A percentile compares a stretch with the other conserved stretches of the same genome.
Evolutionary conservation across 2,888 invertebrate genomes (phyloP).

Genomic region (Drosophila picticornis): DNA sequence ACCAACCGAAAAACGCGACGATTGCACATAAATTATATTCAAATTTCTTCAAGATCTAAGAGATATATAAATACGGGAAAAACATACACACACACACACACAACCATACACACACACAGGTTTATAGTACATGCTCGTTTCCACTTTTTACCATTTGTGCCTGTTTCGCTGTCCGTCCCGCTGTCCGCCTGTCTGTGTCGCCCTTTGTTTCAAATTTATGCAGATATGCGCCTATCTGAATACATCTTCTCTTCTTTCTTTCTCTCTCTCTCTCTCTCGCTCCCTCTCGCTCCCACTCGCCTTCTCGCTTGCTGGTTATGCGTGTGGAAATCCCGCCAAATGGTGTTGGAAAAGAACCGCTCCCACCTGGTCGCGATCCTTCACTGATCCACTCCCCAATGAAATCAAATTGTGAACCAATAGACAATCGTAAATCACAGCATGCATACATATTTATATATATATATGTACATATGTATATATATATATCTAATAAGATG

Average conservation of each 20-base stretch:
- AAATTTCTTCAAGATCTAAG: conserved; percentile 79
- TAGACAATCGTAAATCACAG: conserved; percentile 27
- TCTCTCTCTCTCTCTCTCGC: not conserved
- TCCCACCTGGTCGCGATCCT: conserved; percentile 45
- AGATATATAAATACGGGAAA: conserved; percentile 77
- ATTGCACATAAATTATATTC: conserved; percentile 83
- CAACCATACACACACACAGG: conserved; percentile 14
- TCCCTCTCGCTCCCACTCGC: not conserved
- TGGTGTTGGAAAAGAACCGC: conserved; percentile 24
- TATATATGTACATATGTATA: not conserved
- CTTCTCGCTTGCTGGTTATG: conserved; percentile 2
- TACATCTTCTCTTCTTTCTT: conserved; percentile 17
- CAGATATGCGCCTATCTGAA: conserved; percentile 63
- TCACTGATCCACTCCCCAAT: conserved; percentile 28
- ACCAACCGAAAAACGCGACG: conserved; percentile 77
- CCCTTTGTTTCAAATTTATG: conserved; percentile 67
- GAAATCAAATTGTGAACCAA: conserved; percentile 15
- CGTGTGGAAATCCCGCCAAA: conserved; percentile 47
- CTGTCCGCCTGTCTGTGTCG: conserved; percentile 18
- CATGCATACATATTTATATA: not conserved
- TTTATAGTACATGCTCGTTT: conserved; percentile 56
- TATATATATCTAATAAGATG: not conserved
- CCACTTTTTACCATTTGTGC: conserved; percentile 57
- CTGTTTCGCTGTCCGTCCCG: conserved; percentile 10
- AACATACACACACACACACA: conserved; percentile 39